These are phyloP conservation scores for Etheostoma nigrum DNA, from an alignment of 2,797 vertebrate species.

Conservation along the genomic window DNA sequence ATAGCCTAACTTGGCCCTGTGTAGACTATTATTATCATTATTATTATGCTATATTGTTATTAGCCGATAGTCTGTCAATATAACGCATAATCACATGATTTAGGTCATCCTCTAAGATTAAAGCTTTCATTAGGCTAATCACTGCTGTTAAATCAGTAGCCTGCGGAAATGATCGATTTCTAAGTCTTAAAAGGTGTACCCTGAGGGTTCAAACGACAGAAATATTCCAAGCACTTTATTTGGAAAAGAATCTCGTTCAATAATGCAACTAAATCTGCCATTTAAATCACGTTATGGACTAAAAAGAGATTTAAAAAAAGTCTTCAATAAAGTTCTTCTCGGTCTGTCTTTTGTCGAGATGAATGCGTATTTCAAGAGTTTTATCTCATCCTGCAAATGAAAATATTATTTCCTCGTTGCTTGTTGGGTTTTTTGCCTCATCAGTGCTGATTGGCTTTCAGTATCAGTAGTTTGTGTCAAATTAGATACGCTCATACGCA, in stretches of 20 bases:
- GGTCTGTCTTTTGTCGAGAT: not conserved
- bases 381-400: not conserved
- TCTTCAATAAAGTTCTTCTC: not conserved
- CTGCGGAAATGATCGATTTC: not conserved
- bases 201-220: not conserved
- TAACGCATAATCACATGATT: not conserved
- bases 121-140: not conserved
- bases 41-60: not conserved
- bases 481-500: slow-evolving; percentile 50
- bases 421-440: not conserved
- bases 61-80: not conserved
- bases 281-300: not conserved
- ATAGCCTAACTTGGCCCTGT: too few relatives aligned
- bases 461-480: slow-evolving; percentile 55
- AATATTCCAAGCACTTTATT: not conserved
- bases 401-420: not conserved
- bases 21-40: not conserved
- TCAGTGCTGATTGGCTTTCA: slow-evolving; percentile 31
- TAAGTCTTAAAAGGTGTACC: not conserved
- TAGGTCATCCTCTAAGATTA: not conserved
- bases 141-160: not conserved
- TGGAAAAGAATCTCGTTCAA: not conserved
- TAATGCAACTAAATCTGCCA: not conserved
- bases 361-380: not conserved
- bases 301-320: not conserved